Percentiles rank a stretch among this genome's conserved stretches.
Conservation (phyloP, 2,113 vertebrate genomes). For the Vulpes vulpes region DNA sequence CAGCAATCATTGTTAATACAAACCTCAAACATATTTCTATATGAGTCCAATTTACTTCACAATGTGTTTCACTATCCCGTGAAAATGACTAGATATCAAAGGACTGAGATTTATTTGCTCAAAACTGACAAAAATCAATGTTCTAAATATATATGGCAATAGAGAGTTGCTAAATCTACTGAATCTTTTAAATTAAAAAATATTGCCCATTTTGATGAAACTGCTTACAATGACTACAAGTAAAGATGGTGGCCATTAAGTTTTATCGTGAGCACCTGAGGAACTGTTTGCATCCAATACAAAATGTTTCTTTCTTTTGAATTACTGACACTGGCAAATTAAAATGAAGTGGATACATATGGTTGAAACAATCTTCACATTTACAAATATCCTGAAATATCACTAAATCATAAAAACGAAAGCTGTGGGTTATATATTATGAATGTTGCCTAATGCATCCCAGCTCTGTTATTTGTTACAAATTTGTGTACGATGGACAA, state of each 20-base stretch:
- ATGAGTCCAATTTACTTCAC: slow-evolving; percentile 88
- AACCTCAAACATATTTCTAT: slow-evolving; percentile 89
- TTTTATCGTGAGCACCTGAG: slow-evolving; percentile 92
- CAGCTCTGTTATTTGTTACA: slow-evolving; percentile 91
- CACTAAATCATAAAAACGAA: slow-evolving; percentile 92
- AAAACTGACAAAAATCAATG: slow-evolving; percentile 92
- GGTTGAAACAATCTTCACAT: slow-evolving; percentile 91
- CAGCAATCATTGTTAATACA: slow-evolving; percentile 96
- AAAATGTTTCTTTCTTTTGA: slow-evolving; percentile 90
- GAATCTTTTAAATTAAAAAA: slow-evolving; percentile 94
- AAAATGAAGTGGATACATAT: slow-evolving; percentile 95
- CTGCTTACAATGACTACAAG: slow-evolving; percentile 92
- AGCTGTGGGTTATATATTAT: slow-evolving; percentile 91
- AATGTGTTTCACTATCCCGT: slow-evolving; percentile 89
- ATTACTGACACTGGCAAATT: slow-evolving; percentile 95
- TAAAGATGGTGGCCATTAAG: slow-evolving; percentile 93
- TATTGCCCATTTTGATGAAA: slow-evolving; percentile 93
- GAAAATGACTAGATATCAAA: slow-evolving; percentile 91
- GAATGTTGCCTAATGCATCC: slow-evolving; percentile 90
- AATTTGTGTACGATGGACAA: slow-evolving; percentile 90
- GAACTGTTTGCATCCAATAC: slow-evolving; percentile 89
- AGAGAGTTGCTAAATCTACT: slow-evolving; percentile 89
- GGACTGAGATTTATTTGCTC: slow-evolving; percentile 91
- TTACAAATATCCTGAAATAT: slow-evolving; percentile 93
- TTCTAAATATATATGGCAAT: slow-evolving; percentile 89